These are phyloP conservation scores for Stomatorhinus walkeri DNA, from an alignment of 2,797 vertebrate genomes.

Conservation along the genomic window DNA sequence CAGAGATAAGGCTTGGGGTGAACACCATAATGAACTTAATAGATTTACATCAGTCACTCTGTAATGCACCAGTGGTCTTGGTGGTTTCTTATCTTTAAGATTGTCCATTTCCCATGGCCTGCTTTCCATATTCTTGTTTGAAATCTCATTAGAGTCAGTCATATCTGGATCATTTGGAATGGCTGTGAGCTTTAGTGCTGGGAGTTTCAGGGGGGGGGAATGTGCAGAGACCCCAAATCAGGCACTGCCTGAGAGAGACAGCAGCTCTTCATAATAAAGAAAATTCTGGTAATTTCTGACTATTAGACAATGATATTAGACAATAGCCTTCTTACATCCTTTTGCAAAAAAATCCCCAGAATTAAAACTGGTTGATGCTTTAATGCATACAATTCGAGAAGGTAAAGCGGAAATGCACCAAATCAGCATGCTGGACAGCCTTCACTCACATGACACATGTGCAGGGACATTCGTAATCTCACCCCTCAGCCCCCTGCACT, in stretches of 20 bases:
- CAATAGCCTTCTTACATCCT: background rate
- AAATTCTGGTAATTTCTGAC: background rate
- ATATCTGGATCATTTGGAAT: background rate
- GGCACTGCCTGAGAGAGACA: background rate
- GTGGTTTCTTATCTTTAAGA: conserved; percentile 40
- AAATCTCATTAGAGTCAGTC: conserved; percentile 52
- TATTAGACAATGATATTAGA: background rate
- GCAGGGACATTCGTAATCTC: background rate
- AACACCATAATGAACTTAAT: conserved; percentile 59
- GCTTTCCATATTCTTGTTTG: conserved; percentile 36
- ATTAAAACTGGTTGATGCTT: background rate
- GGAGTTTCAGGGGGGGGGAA: background rate
- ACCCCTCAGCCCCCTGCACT: background rate
- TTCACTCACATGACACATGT: background rate
- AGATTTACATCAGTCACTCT: conserved; percentile 58
- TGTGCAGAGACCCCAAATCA: background rate
- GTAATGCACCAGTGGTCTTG: conserved; percentile 55
- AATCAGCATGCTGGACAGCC: background rate
- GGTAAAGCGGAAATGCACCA: background rate
- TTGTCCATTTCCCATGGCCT: conserved; percentile 39
- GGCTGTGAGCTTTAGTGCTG: background rate
- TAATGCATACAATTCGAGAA: background rate
- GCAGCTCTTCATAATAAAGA: background rate
- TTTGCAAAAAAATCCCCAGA: background rate
- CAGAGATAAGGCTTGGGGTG: conserved; percentile 44